These are phyloP conservation scores for Chlamydotis undulata DNA, from an alignment of 2,113 vertebrate species.

Conservation along the genomic window DNA sequence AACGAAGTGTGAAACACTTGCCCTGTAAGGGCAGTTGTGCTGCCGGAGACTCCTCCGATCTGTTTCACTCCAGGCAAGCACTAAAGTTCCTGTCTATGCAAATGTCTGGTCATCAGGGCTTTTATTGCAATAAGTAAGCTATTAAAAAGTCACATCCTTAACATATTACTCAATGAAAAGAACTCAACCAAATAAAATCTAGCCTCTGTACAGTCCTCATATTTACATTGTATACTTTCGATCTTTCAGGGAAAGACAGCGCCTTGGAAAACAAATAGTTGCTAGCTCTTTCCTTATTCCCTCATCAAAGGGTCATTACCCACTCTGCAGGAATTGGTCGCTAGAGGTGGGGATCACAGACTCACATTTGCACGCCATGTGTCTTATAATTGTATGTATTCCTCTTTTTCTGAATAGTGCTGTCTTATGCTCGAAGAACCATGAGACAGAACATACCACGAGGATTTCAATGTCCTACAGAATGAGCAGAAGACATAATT, in stretches of 20 bases:
- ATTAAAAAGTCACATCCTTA: not conserved
- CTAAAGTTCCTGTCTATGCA: not conserved
- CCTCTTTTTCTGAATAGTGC: not conserved
- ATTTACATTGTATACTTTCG: not conserved
- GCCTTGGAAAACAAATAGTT: not conserved
- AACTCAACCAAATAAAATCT: not conserved
- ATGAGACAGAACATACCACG: not conserved
- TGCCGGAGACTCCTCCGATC: not conserved
- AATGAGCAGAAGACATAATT: slow-evolving; percentile 5
- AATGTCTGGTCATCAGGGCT: not conserved
- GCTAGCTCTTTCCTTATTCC: not conserved
- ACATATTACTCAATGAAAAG: not conserved
- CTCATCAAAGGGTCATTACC: not conserved
- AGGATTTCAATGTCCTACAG: not conserved
- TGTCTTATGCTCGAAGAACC: not conserved
- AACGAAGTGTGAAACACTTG: not conserved
- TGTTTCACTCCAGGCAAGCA: not conserved
- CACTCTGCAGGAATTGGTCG: not conserved
- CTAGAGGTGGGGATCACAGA: not conserved
- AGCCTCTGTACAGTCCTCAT: not conserved
- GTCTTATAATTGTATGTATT: not conserved
- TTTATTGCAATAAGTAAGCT: not conserved
- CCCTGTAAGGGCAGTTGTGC: not conserved
- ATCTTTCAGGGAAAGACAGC: not conserved
- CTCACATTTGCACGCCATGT: not conserved